Evolutionary conservation across 2,888 invertebrate genomes (phyloP), one percentile per base, ranked within the genome.

Genomic region (Hemistola chrysoprasaria): DNA sequence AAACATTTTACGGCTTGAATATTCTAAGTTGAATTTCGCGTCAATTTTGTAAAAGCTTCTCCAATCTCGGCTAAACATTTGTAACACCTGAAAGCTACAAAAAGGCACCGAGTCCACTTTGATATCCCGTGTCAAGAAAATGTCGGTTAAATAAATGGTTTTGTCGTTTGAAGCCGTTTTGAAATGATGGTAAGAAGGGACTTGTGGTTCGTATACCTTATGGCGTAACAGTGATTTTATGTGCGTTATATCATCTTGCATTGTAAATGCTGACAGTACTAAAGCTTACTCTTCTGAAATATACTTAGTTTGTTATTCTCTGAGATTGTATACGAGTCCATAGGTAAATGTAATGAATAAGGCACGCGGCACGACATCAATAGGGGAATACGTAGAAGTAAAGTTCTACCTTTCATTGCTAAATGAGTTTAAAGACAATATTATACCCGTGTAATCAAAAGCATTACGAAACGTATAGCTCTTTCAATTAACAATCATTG

Each of bases 61-160:
- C 9, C 6, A 8, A 25, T 25, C 8, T 21, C 7, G 30, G 22
- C 8, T 10, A 7, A 9, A 20, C 21, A 22, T 31, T 31, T 9
- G 20, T 27, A 11, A 9, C 11, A 39, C 40, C 33, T 36, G 25
- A 20, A 22, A 29, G 45, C 34, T 22, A 10, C 32, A 30, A 40
- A 50, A 47, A 40, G 10, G 8, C 23, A 9, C 35, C n/a, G n/a
- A 22, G 22, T 35, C 26, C 20, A 11, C 8, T 20, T 32, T 25
- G 33, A 29, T 38, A 25, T 33, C 43, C 29, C 27, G 41, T 47
- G 46, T 51, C 47, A 37, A 36, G 51, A 48, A 50, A 49, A 40
- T 24, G 48, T 36, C 49, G 11, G 29, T 33, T 31, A 40, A 45
- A 54, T 50, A 51, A 54, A 51, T 54, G 54, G 54, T 51, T 38